phyloP scores from a whole-genome alignment of 2,113 vertebrate species.

The Micromys minutus region DNA sequence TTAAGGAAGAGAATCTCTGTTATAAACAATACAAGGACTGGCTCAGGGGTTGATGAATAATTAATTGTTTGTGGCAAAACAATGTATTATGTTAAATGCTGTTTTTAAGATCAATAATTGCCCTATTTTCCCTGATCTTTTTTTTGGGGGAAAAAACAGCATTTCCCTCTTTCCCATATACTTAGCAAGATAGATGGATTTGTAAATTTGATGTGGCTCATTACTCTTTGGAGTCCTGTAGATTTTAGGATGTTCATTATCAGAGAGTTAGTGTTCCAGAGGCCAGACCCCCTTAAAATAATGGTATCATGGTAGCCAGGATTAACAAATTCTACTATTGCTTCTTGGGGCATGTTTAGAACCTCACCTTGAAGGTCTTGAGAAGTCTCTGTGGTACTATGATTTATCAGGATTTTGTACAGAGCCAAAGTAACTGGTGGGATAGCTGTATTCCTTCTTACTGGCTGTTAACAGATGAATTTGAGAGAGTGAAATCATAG shows the following conservation, averaged over 20 bases:
- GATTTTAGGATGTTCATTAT: background rate
- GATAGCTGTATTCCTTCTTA: background rate
- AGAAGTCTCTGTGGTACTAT: background rate
- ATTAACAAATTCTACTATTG: rapidly evolving
- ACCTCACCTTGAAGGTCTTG: background rate
- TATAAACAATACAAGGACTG: slow-evolving; percentile 63
- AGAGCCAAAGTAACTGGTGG: background rate
- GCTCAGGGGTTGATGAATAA: slow-evolving; percentile 26
- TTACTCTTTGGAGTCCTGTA: background rate
- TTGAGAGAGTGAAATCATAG: background rate
- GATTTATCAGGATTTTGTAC: background rate
- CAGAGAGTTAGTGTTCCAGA: background rate
- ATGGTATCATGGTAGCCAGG: background rate
- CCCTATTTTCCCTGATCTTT: slow-evolving; percentile 69
- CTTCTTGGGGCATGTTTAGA: background rate
- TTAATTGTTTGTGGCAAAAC: slow-evolving; percentile 73
- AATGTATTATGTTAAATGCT: slow-evolving; percentile 72
- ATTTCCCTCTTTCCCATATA: slow-evolving; percentile 63
- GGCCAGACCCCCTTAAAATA: background rate
- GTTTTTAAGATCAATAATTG: slow-evolving; percentile 64
- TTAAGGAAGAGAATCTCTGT: background rate
- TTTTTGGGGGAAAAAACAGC: slow-evolving; percentile 60
- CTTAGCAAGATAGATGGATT: slow-evolving; percentile 65
- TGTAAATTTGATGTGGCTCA: background rate
- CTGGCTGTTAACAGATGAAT: background rate